Evolutionary conservation across 2,113 vertebrate species (phyloP), one percentile per base, ranked within the genome.

Genomic region (Glaucidium brasilianum): DNA sequence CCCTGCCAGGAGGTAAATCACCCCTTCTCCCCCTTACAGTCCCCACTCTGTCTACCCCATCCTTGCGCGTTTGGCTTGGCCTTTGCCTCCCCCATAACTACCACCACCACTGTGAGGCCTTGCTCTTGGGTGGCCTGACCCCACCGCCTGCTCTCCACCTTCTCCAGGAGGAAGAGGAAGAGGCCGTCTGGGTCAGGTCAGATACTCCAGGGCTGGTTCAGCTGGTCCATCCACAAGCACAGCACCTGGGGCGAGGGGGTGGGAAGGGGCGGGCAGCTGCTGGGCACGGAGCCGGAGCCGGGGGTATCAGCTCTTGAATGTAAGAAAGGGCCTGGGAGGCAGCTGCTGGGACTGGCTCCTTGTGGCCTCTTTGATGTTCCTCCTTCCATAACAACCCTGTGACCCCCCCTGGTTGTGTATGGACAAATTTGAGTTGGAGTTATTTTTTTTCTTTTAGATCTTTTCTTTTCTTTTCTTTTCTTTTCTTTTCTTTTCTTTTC

Each of bases 281-380:
- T 5, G 5, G 91, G 80, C 83, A 82, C 89, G 15, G 56, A 97
- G 80, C 34, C 3, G 15, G 56, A 97, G 80, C 34, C 3, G 8
- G 56, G 76, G 91, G 41, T 66, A 29, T 79, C 62, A 78, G 90
- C 95, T 93, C 87, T 63, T 52, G 96, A 96, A 93, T 96, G 96
- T 96, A 90, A 95, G 84, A 92, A 94, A 96, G 89, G 75, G 87
- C 89, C 93, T 90, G 81, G 88, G 93, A 94, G 96, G 97, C 93
- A 97, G 96, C 96, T 95, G 89, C 97, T 97, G 96, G 97, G 92
- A 98, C 97, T 97, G 98, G 97, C 96, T 97, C 96, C 94, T 94
- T 88, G 94, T 95, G 96, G 97, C 95, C 85, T 96, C 91, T 96
- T 96, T 89, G 96, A 87, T 97, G 90, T 85, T 62, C 22, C 91